A percentile compares a stretch with the other conserved stretches of the same genome.
phyloP scores from a whole-genome alignment of 2,113 vertebrate genomes.

The Hipposideros armiger region DNA sequence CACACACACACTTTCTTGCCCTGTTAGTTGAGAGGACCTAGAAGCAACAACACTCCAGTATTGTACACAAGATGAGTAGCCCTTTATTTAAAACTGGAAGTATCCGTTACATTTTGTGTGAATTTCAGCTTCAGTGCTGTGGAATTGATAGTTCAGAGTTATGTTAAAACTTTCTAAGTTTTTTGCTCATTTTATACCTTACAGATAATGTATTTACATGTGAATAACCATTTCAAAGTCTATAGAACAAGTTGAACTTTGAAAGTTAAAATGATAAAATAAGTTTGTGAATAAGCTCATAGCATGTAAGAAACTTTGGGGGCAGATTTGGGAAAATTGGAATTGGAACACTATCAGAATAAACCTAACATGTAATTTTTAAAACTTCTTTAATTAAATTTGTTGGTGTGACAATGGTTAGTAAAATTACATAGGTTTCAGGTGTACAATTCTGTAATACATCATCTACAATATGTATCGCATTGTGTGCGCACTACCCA shows the following conservation, averaged over 20 bases:
- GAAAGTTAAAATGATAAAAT: conserved; percentile 15
- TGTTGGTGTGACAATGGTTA: too few species aligned
- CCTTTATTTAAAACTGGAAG: not conserved
- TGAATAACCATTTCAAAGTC: not conserved
- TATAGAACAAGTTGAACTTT: not conserved
- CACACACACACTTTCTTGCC: not conserved
- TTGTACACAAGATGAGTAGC: not conserved
- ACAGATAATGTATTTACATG: not conserved
- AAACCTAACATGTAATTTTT: not conserved
- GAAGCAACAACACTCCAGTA: not conserved
- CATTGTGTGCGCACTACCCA: too few species aligned
- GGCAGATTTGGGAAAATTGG: not conserved
- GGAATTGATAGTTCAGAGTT: not conserved
- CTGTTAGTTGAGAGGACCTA: not conserved
- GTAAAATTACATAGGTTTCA: too few species aligned
- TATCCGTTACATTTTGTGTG: not conserved
- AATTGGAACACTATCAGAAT: not conserved
- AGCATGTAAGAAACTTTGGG: not conserved
- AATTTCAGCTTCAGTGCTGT: conserved; percentile 21
- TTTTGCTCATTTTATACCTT: not conserved
- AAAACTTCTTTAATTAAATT: too few species aligned
- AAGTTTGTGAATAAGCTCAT: not conserved
- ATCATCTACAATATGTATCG: too few species aligned
- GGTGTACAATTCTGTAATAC: too few species aligned
- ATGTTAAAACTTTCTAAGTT: not conserved